These are phyloP conservation scores for Xiphophorus hellerii DNA, from an alignment of 2,113 vertebrate genomes.

Conservation along the genomic window DNA sequence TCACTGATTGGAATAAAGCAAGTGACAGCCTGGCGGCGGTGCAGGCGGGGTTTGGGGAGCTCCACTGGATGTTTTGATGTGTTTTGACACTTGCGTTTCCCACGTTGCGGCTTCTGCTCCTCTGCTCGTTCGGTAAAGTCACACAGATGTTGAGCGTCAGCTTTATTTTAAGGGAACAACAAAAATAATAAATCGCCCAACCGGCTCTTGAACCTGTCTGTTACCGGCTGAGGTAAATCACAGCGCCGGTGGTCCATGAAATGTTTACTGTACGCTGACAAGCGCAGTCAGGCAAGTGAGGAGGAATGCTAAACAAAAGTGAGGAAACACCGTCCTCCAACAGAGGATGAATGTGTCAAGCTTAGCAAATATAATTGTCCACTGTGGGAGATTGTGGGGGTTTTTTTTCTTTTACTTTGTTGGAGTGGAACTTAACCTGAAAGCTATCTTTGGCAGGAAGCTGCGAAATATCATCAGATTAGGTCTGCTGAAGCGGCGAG, in stretches of 20 bases:
- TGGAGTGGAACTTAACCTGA: background rate
- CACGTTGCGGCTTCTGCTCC: background rate
- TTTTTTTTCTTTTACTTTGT: background rate
- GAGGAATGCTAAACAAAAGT: conserved; percentile 6
- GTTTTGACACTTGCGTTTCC: conserved; percentile 1
- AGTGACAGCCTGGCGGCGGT: background rate
- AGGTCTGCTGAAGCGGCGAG: background rate
- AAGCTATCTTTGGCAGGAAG: background rate
- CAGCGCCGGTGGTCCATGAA: conserved; percentile 4
- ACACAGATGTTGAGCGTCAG: background rate
- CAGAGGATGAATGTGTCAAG: conserved; percentile 3
- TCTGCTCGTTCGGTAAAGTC: background rate
- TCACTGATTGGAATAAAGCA: background rate
- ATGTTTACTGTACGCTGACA: conserved; percentile 15
- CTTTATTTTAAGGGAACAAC: background rate
- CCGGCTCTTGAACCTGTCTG: conserved; percentile 1
- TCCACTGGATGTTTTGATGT: background rate
- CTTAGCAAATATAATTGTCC: background rate
- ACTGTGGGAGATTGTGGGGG: background rate
- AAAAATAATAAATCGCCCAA: background rate
- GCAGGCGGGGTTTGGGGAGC: background rate
- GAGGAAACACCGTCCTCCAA: background rate
- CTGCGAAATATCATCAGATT: conserved; percentile 46
- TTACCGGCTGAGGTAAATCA: background rate
- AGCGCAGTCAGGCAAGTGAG: background rate